Base-by-base conservation (phyloP, 2,113 vertebrate genomes). In the Cathartes aura region DNA sequence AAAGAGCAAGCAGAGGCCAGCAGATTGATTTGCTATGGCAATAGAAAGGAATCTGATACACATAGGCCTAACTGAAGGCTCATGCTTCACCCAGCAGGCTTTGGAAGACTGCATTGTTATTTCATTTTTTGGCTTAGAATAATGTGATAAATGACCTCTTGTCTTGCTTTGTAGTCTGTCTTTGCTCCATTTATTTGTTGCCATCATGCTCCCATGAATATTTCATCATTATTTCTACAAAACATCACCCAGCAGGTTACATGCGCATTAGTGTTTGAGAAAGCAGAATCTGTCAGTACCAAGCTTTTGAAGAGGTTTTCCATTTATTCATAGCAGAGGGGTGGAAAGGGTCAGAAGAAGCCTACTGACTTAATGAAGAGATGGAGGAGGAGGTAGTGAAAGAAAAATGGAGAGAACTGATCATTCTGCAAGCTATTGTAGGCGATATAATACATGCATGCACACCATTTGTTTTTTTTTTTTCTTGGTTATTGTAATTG, bases 221-320 rank as follows among this genome's bases (percentile, higher is more conserved):
- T 97, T 97, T 97, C 76, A 96, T 96, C 45, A 30, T 94, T 96
- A 88, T 88, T 97, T 97, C 92, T 89, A 78, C 55, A 97, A 97
- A 96, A 93, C 64, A 58, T 93, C 2, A 4, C 91, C 87, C 85
- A 96, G 94, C 80, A 91, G 95, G 95, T 95, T 96, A 97, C 45
- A 62, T 12, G 64, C 12, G 7, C 42, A 60, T 87, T 93, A 93
- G 45, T n/a, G 85, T 91, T 67, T 60, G 62, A 85, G 73, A 92
- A 90, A 95, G 89, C 17, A 50, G 62, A 93, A 85, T 93, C 68
- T 96, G 74, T 89, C 76, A 87, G 79, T 52, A 95, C 21, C 19
- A 72, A 73, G 78, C 50, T 90, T 92, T 94, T 88, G 70, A 89
- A 94, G 79, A 80, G 58, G 23, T 82, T 97, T 93, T 88, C 67